Conservation (phyloP, 1,140 invertebrate species). For the Dendroctonus valens region DNA sequence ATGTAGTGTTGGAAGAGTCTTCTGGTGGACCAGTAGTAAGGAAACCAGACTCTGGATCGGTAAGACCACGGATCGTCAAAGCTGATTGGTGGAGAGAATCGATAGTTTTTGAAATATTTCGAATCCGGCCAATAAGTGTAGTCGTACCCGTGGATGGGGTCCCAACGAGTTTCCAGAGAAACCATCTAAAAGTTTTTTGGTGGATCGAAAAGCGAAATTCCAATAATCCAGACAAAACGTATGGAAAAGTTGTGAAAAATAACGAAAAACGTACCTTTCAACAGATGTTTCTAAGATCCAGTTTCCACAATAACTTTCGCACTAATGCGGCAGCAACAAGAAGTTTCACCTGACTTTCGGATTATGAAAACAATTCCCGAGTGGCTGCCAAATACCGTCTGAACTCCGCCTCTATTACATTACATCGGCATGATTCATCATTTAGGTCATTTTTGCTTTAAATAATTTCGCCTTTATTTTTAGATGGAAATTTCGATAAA, state of each 20-base stretch:
- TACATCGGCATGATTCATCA: constrained; percentile 13
- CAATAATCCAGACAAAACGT: neutral
- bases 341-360: constrained; percentile 20
- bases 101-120: constrained; percentile 38
- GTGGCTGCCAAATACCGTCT: constrained; percentile 12
- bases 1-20: constrained; percentile 36
- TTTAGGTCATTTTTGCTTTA: constrained; percentile 7
- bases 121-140: constrained; percentile 39
- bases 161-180: constrained; percentile 27
- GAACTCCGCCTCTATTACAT: constrained; percentile 11
- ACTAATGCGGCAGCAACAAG: constrained; percentile 1
- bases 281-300: constrained; percentile 1
- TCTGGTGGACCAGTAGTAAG: constrained; percentile 38
- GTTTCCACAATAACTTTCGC: constrained; percentile 13
- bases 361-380: constrained; percentile 13
- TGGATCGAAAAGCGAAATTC: neutral
- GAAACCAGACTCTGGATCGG: constrained; percentile 38
- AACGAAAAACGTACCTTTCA: neutral
- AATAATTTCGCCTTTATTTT: neutral
- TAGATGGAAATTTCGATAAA: too few relatives aligned
- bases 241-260: neutral
- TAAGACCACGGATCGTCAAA: constrained; percentile 30
- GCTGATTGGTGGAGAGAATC: constrained; percentile 35
- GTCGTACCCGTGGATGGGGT: constrained; percentile 37
- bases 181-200: constrained; percentile 18